Percentiles rank a stretch among this genome's conserved stretches.
phyloP scores from a whole-genome alignment of 2,797 vertebrate genomes.

The Enteromius thamalakanensis region DNA sequence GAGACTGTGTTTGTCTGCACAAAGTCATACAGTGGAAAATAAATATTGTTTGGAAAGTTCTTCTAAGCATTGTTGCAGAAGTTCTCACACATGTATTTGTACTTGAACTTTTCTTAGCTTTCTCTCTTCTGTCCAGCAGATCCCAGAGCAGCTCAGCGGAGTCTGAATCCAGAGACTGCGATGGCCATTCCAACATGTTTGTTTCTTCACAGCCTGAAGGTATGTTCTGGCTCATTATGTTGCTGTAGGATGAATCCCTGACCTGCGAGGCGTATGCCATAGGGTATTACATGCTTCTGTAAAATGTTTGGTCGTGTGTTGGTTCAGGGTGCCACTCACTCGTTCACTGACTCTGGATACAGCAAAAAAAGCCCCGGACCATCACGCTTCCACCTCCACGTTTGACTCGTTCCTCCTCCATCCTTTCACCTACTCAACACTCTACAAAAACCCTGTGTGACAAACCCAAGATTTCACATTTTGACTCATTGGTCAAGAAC shows the following conservation, averaged over 20 bases:
- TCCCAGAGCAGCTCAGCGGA: neutral
- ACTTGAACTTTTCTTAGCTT: neutral
- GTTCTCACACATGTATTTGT: neutral
- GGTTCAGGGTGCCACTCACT: conserved; percentile 15
- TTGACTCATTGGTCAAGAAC: neutral
- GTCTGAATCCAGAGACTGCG: neutral
- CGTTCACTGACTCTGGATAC: neutral
- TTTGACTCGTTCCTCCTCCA: neutral
- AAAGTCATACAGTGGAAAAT: no score
- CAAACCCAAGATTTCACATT: neutral
- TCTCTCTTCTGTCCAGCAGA: neutral
- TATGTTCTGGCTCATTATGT: neutral
- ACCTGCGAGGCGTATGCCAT: neutral
- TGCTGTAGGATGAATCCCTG: neutral
- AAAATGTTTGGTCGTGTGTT: conserved; percentile 17
- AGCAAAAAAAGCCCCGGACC: neutral
- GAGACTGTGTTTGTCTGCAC: no score
- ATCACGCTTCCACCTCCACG: conserved; percentile 2
- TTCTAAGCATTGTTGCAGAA: neutral
- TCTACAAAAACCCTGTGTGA: neutral
- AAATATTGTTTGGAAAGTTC: neutral
- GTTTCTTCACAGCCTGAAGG: neutral
- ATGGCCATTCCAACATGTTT: neutral
- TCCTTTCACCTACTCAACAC: neutral
- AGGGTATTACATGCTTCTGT: conserved; percentile 9